Percentiles rank a stretch among this genome's conserved stretches.
phyloP scores from a whole-genome alignment of 2,797 vertebrate genomes.

The Serranus cabrilla region DNA sequence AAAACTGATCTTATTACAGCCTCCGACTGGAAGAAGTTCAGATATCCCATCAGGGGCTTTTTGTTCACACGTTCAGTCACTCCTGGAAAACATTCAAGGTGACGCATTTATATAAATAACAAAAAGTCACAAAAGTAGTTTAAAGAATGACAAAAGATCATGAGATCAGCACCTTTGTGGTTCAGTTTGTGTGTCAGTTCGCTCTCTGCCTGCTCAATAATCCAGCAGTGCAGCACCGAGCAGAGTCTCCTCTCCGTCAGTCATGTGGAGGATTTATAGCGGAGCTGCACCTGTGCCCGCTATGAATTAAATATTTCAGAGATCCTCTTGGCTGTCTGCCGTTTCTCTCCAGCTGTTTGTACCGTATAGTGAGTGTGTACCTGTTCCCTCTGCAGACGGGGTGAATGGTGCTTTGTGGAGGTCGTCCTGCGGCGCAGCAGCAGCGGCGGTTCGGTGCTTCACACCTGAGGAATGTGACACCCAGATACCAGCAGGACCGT shows the following conservation, averaged over 20 bases:
- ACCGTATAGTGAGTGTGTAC: background rate
- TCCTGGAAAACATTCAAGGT: background rate
- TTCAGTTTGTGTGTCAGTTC: background rate
- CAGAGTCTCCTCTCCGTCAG: background rate
- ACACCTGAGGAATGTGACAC: constrained; percentile 79
- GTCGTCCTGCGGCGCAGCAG: constrained; percentile 9
- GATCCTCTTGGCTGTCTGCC: background rate
- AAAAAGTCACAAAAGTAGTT: no score
- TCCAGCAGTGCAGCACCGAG: background rate
- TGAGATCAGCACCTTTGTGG: background rate
- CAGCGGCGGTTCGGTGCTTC: constrained; percentile 28
- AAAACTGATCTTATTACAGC: no score
- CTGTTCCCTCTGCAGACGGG: constrained; percentile 13
- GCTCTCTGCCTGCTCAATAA: background rate
- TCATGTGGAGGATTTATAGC: background rate
- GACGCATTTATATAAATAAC: background rate
- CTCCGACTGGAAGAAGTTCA: no score
- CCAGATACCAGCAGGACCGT: constrained; percentile 54
- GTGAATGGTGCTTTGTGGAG: constrained; percentile 70
- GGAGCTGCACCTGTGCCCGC: background rate
- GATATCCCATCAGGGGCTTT: no score
- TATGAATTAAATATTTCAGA: background rate
- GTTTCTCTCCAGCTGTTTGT: constrained; percentile 9
- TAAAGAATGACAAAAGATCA: background rate
- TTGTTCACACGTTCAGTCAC: background rate